Percentiles rank a stretch among this genome's conserved stretches.
Conservation (phyloP, 2,888 invertebrate genomes). For the Drosophila stalkeri region DNA sequence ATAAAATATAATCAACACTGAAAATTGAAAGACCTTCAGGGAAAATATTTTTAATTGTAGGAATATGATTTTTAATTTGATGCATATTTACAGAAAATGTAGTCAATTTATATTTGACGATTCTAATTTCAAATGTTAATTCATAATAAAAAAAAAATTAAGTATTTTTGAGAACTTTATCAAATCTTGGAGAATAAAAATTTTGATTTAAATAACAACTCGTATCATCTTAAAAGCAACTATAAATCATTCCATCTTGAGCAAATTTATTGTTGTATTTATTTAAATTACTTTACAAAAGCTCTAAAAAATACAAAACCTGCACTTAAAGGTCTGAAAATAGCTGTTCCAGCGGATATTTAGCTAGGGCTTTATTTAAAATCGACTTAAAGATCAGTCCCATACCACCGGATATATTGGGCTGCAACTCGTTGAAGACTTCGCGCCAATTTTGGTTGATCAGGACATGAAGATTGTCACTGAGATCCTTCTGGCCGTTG, state of each 20-base stretch:
- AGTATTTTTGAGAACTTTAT: not conserved
- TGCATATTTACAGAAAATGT: not conserved
- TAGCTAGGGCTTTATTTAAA: conserved; percentile 80
- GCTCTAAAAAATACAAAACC: not conserved
- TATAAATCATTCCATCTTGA: conserved; percentile 6
- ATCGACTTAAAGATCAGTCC: conserved; percentile 80
- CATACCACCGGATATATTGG: conserved; percentile 81
- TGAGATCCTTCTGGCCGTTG: conserved; percentile 85
- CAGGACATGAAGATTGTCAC: conserved; percentile 84
- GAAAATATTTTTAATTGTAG: not conserved
- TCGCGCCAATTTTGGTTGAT: conserved; percentile 85
- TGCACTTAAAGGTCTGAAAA: conserved; percentile 34
- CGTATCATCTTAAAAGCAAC: conserved; percentile 24
- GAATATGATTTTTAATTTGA: not conserved
- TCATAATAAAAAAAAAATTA: not conserved
- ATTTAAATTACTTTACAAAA: conserved; percentile 4
- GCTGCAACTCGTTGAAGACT: conserved; percentile 84
- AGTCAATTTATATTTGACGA: not conserved
- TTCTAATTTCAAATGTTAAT: not conserved
- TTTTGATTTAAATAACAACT: conserved; percentile 13
- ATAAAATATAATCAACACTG: not conserved
- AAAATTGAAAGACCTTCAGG: not conserved
- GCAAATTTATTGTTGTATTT: not conserved
- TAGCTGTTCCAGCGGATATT: conserved; percentile 80
- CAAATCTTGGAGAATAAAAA: conserved; percentile 12